Evolutionary conservation across 2,113 vertebrate species (phyloP).

Genomic region (Dermatemys mawii): DNA sequence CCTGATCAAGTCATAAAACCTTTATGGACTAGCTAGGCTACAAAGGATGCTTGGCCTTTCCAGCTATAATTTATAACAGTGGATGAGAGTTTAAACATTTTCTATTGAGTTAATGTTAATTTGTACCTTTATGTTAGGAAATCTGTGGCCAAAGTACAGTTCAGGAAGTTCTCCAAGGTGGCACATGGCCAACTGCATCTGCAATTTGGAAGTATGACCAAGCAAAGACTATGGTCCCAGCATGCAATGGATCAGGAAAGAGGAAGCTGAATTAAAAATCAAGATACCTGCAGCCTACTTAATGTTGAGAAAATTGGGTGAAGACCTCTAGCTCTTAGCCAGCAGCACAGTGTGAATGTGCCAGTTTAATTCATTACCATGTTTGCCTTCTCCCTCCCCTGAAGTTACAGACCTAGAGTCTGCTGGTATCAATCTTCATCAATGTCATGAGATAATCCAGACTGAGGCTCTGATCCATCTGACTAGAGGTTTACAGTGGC

Average conservation of each 20-base stretch:
- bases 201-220: not conserved
- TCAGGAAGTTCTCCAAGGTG: not conserved
- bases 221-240: accelerated
- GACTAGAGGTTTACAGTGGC: not conserved
- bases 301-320: not conserved
- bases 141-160: constrained; percentile 1
- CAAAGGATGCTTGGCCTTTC: not conserved
- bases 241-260: not conserved
- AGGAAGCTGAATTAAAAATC: constrained; percentile 1
- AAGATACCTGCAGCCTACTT: not conserved
- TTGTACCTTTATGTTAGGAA: not conserved
- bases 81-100: not conserved
- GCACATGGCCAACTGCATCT: not conserved
- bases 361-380: not conserved
- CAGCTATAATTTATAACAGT: not conserved
- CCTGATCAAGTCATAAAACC: not conserved
- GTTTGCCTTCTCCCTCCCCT: not conserved
- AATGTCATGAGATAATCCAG: not conserved
- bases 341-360: not conserved
- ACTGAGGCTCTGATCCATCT: not conserved
- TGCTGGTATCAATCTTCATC: no score
- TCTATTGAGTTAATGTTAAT: not conserved
- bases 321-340: not conserved
- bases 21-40: constrained; percentile 8
- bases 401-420: not conserved